Evolutionary conservation across 2,113 vertebrate species (phyloP).

Genomic region (Manacus vitellinus): DNA sequence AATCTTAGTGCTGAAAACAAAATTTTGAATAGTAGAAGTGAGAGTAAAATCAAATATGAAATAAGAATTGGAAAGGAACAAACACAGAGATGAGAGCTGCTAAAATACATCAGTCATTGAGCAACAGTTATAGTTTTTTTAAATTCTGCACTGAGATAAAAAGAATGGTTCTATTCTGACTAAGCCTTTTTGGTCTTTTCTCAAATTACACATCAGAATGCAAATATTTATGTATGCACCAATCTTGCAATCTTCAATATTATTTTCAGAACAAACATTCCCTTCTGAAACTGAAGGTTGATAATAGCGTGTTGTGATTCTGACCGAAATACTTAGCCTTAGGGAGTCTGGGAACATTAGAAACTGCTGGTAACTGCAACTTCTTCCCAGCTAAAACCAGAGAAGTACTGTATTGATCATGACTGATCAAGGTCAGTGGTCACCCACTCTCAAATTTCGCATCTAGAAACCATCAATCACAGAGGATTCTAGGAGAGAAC

Average conservation of each 20-base stretch:
- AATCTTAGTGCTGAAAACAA: not conserved
- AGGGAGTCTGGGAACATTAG: not conserved
- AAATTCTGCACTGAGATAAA: not conserved
- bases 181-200: not conserved
- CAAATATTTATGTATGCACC: not conserved
- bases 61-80: not conserved
- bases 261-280: constrained; percentile 12
- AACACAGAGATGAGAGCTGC: not conserved
- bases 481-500: not conserved
- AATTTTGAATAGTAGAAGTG: not conserved
- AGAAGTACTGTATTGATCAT: not conserved
- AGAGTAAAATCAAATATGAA: not conserved
- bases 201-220: not conserved
- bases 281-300: not conserved
- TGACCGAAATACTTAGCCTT: not conserved
- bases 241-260: not conserved
- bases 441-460: not conserved
- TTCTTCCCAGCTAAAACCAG: not conserved
- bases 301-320: not conserved
- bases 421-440: not conserved
- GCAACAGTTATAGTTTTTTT: not conserved
- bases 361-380: not conserved
- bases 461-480: not conserved
- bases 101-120: not conserved
- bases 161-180: not conserved